Percentiles rank a stretch among this genome's conserved stretches.
Conservation (phyloP, 2,113 vertebrate species). For the Columba janthina region DNA sequence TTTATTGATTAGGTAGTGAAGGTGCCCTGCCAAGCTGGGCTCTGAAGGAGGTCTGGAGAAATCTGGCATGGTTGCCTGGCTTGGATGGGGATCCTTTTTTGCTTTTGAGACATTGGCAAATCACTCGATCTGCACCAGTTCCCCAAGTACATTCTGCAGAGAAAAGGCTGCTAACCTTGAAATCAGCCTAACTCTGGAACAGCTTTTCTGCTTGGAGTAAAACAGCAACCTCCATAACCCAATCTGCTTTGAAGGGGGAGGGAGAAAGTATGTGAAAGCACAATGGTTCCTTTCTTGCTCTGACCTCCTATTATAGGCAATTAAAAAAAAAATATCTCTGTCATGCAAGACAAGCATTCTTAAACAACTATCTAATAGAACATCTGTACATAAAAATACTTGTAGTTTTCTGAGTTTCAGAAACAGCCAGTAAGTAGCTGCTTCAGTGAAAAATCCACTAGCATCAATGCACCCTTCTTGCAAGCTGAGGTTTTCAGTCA, state of each 20-base stretch:
- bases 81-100: background rate
- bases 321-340: background rate
- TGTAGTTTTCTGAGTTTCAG: background rate
- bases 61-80: background rate
- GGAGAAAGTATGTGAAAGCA: background rate
- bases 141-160: background rate
- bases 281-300: background rate
- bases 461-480: background rate
- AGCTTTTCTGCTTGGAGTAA: background rate
- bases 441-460: background rate
- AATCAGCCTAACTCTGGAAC: background rate
- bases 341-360: background rate
- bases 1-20: background rate
- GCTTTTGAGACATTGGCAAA: background rate
- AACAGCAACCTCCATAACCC: background rate
- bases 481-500: background rate
- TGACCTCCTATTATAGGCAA: background rate
- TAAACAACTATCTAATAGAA: background rate
- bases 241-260: background rate
- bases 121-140: background rate
- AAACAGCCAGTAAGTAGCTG: background rate
- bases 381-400: background rate
- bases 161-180: background rate
- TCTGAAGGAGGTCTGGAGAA: background rate
- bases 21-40: background rate